phyloP scores from a whole-genome alignment of 2,888 invertebrate species.

The Bugulina stolonifera region DNA sequence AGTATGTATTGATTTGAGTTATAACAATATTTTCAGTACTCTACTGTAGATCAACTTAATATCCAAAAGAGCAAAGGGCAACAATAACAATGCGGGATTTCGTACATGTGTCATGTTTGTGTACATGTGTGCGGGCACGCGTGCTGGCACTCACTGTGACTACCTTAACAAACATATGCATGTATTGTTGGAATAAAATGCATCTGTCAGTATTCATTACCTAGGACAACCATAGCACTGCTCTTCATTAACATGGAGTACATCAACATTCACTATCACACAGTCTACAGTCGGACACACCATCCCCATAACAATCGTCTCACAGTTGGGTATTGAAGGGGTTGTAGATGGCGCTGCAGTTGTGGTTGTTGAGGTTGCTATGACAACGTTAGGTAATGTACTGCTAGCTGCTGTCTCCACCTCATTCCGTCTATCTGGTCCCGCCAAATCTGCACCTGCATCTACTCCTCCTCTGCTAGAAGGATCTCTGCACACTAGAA shows the following conservation, averaged over 20 bases:
- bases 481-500: not conserved
- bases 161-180: no score
- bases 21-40: no score
- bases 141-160: no score
- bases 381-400: not conserved
- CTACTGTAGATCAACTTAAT: no score
- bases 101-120: no score
- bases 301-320: not conserved
- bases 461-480: not conserved
- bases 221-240: constrained; percentile 1
- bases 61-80: no score
- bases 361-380: not conserved
- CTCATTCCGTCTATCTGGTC: not conserved
- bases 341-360: not conserved
- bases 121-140: no score
- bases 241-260: not conserved
- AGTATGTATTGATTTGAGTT: no score
- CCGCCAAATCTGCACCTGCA: not conserved
- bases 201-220: no score
- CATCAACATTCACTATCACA: not conserved
- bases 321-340: not conserved
- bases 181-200: no score
- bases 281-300: not conserved
- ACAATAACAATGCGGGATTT: no score
- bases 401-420: not conserved